phyloP scores from a whole-genome alignment of 1,140 invertebrate genomes.

The Drosophila rufa region DNA sequence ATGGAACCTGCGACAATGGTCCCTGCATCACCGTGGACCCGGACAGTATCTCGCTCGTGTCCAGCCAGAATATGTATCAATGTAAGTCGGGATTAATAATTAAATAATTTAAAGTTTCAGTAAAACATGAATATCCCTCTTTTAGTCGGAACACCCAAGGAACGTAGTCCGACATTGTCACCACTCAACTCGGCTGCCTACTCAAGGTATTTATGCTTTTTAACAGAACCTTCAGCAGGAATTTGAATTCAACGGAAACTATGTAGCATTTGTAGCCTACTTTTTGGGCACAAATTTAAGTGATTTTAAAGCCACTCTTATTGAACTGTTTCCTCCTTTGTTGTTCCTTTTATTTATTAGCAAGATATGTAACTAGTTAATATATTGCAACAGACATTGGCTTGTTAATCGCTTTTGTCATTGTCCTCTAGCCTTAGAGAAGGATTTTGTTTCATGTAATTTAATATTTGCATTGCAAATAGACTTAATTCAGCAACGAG shows the following conservation, averaged over 20 bases:
- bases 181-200: constrained; percentile 91
- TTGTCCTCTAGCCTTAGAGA: not conserved
- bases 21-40: constrained; percentile 84
- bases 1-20: constrained; percentile 83
- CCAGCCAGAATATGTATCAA: constrained; percentile 91
- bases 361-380: too few relatives aligned
- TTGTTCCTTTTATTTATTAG: not conserved
- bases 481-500: constrained; percentile 4
- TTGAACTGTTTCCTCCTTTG: too few relatives aligned
- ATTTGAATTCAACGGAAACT: too few relatives aligned
- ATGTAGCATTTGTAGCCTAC: too few relatives aligned
- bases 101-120: accelerated
- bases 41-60: constrained; percentile 83
- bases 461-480: constrained; percentile 31
- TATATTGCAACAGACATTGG: too few relatives aligned
- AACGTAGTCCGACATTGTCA: constrained; percentile 92
- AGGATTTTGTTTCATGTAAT: not conserved
- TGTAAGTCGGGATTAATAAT: constrained; percentile 87
- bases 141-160: constrained; percentile 91
- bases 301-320: not conserved
- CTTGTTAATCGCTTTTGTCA: not conserved
- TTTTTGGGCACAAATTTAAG: not conserved
- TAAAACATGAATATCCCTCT: constrained; percentile 21
- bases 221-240: too few relatives aligned
- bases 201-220: constrained; percentile 87